Conservation (phyloP, 2,113 vertebrate species). For the Dromas ardeola region DNA sequence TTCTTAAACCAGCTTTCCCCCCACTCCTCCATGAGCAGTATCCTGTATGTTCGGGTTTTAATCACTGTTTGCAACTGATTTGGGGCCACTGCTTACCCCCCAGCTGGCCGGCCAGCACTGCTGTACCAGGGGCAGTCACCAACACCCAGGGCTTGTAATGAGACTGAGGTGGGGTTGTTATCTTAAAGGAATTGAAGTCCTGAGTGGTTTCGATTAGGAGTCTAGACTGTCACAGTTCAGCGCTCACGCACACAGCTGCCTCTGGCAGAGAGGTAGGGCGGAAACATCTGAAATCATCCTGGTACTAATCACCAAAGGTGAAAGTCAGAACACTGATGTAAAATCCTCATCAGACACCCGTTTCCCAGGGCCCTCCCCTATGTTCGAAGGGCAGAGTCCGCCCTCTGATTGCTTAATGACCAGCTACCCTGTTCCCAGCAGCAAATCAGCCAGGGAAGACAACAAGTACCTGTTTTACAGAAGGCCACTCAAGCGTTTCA, state of each 20-base stretch:
- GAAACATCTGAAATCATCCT: neutral
- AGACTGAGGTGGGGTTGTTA: neutral
- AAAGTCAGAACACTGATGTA: neutral
- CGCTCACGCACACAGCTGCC: neutral
- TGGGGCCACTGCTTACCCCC: neutral
- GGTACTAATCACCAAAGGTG: neutral
- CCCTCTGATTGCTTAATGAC: neutral
- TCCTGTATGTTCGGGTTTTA: neutral
- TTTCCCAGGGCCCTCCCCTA: neutral
- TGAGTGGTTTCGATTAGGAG: neutral
- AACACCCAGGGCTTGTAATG: neutral
- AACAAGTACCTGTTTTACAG: neutral
- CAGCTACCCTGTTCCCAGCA: neutral
- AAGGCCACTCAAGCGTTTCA: neutral
- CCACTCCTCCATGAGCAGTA: accelerated
- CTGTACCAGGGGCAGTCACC: neutral
- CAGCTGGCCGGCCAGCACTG: neutral
- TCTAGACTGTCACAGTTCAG: neutral
- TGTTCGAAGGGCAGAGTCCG: neutral
- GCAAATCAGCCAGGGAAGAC: neutral
- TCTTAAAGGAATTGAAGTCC: neutral
- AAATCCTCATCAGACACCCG: neutral
- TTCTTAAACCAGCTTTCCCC: neutral
- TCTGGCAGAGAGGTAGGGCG: neutral
- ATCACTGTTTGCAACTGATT: neutral